phyloP scores from a whole-genome alignment of 2,797 vertebrate species.

The Halcyon chelicuti region DNA sequence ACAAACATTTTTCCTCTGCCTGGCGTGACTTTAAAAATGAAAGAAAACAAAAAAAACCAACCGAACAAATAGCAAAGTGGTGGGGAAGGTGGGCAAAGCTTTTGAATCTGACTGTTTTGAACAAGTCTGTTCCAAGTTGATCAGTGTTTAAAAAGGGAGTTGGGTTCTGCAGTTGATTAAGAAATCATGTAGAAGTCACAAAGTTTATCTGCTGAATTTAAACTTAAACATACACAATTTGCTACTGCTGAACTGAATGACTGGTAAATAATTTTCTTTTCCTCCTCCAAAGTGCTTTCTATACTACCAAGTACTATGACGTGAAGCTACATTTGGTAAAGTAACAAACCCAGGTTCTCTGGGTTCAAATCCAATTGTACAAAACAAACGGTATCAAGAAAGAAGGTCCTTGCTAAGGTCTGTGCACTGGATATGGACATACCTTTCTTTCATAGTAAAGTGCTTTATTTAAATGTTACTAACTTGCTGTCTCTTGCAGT shows the following conservation, averaged over 20 bases:
- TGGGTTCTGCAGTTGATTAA: neutral
- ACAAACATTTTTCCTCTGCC: neutral
- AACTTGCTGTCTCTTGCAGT: neutral
- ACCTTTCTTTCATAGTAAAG: neutral
- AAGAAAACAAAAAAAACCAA: neutral
- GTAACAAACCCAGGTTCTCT: neutral
- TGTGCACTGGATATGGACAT: neutral
- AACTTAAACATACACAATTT: neutral
- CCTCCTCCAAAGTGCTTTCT: neutral
- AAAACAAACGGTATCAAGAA: neutral
- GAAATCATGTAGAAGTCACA: neutral
- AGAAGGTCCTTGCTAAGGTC: neutral
- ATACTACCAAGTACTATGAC: neutral
- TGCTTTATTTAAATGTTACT: neutral
- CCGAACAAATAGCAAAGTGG: neutral
- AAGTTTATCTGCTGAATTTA: neutral
- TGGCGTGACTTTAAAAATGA: neutral
- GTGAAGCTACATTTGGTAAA: neutral
- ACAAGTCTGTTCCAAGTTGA: neutral
- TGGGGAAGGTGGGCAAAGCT: neutral
- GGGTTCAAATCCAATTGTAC: neutral
- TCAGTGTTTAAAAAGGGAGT: neutral
- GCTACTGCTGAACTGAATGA: neutral
- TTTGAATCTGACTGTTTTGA: neutral
- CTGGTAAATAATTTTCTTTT: neutral